phyloP scores from a whole-genome alignment of 2,888 invertebrate species.

The Boloria euphrosyne region DNA sequence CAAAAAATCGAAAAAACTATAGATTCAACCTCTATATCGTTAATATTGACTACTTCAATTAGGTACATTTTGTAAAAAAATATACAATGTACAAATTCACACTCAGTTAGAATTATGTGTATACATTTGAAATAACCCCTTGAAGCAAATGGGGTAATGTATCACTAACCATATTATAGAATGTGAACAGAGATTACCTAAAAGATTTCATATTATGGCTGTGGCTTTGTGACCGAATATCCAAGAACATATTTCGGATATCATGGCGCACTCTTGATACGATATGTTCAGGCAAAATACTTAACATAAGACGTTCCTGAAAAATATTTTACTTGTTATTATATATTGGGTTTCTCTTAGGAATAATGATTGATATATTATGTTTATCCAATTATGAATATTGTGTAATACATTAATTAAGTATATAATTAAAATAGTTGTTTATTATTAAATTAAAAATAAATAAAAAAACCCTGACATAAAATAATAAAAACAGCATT shows the following conservation, averaged over 20 bases:
- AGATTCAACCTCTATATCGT: no score
- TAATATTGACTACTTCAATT: no score
- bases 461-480: no score
- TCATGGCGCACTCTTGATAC: conserved; percentile 84
- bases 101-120: no score
- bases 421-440: neutral
- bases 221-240: conserved; percentile 69
- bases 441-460: no score
- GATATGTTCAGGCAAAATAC: conserved; percentile 93
- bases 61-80: no score
- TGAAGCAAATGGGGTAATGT: neutral
- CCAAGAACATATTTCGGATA: conserved; percentile 80
- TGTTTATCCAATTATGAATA: no score
- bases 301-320: conserved; percentile 91
- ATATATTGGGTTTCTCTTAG: neutral
- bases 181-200: conserved; percentile 56
- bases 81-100: no score
- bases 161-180: conserved; percentile 11
- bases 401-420: no score
- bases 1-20: no score
- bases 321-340: conserved; percentile 36
- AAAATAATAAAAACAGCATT: no score
- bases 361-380: neutral
- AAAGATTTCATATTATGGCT: conserved; percentile 67
- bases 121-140: neutral